Conservation (phyloP, 2,888 invertebrate genomes). For the Catonia carolina region DNA sequence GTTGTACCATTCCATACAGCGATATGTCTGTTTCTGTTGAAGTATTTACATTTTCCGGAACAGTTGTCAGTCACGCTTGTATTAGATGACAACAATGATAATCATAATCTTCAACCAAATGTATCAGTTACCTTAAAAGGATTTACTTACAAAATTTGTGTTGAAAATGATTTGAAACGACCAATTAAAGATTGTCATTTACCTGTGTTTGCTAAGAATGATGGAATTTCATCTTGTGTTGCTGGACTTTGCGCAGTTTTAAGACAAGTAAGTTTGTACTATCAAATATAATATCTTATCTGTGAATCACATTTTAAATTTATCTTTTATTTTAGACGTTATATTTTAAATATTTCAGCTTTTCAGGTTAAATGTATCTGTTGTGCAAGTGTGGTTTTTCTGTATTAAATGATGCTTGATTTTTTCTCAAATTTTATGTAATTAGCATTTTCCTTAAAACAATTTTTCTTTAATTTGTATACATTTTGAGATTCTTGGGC, state of each 20-base stretch:
- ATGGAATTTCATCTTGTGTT: slow-evolving; percentile 54
- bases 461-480: too few species aligned
- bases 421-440: too few species aligned
- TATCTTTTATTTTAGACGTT: too few species aligned
- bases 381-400: too few species aligned
- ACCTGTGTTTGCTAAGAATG: slow-evolving; percentile 52
- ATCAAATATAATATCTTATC: too few species aligned
- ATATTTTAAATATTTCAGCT: too few species aligned
- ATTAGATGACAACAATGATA: slow-evolving; percentile 29
- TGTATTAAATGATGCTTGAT: too few species aligned
- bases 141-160: slow-evolving; percentile 41
- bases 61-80: slow-evolving; percentile 23
- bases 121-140: slow-evolving; percentile 41
- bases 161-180: slow-evolving; percentile 42
- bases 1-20: slow-evolving; percentile 40
- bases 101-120: slow-evolving; percentile 25
- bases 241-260: slow-evolving; percentile 73
- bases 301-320: too few species aligned
- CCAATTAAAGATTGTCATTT: slow-evolving; percentile 41
- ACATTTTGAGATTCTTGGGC: too few species aligned
- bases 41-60: slow-evolving; percentile 46
- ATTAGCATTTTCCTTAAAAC: too few species aligned
- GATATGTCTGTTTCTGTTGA: slow-evolving; percentile 54
- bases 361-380: too few species aligned
- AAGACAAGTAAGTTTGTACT: slow-evolving; percentile 45